These are phyloP conservation scores for Embidobia sp. DNA, from an alignment of 2,888 invertebrate genomes.

Conservation along the genomic window DNA sequence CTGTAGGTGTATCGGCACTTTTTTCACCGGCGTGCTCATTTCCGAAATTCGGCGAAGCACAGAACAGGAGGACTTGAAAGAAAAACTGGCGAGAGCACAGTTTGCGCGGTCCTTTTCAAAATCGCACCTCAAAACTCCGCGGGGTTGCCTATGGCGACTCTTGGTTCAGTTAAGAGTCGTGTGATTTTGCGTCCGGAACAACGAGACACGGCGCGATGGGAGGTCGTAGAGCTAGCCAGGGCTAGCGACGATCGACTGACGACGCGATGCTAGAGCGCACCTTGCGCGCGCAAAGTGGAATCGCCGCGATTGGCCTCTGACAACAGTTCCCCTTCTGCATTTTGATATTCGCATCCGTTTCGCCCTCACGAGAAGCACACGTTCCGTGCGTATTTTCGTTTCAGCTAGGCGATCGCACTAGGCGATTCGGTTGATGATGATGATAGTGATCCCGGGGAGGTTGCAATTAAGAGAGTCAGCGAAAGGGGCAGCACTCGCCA, in stretches of 20 bases:
- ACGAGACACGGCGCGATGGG: constrained; percentile 3
- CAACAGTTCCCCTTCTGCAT: constrained; percentile 57
- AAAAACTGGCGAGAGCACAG: too few relatives aligned
- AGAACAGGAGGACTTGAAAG: too few relatives aligned
- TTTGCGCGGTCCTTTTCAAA: too few relatives aligned
- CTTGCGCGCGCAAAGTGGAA: constrained; percentile 62
- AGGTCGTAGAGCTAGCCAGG: constrained; percentile 47
- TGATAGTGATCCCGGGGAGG: constrained; percentile 35
- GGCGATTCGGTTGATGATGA: constrained; percentile 43
- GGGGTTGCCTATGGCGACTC: not conserved
- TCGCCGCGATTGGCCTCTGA: constrained; percentile 54
- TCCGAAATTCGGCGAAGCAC: constrained; percentile 60
- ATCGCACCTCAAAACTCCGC: too few relatives aligned
- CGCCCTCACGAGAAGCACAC: constrained; percentile 15
- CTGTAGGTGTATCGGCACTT: constrained; percentile 97
- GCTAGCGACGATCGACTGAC: constrained; percentile 75
- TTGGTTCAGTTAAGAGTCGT: constrained; percentile 17
- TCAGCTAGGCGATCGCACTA: constrained; percentile 41
- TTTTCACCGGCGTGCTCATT: constrained; percentile 94
- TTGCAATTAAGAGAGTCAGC: constrained; percentile 15
- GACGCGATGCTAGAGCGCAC: constrained; percentile 67
- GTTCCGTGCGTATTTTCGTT: constrained; percentile 54
- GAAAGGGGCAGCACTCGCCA: not conserved
- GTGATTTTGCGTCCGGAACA: constrained; percentile 29
- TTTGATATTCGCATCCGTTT: constrained; percentile 60